Evolutionary conservation across 2,888 invertebrate genomes (phyloP), one percentile per base, ranked within the genome.

Genomic region (Andrena haemorrhoa): DNA sequence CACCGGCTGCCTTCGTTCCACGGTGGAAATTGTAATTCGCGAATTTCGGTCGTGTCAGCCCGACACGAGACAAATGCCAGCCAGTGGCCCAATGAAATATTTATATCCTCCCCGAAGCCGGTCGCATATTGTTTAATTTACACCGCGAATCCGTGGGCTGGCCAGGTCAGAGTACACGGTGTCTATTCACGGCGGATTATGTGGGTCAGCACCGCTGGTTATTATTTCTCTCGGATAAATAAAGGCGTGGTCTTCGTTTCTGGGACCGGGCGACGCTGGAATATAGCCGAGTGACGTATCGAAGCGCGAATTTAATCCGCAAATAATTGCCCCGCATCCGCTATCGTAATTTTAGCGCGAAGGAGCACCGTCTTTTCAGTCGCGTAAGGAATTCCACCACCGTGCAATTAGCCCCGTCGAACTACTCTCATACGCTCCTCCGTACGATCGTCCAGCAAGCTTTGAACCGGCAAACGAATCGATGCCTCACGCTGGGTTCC

Each of bases 121-220:
- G 35, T 53, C 76, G 69, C 70, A 71, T 76, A 78, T 65, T 71
- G 73, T 79, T 76, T 75, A 84, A 86, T 83, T 84, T 80, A 80
- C 73, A 72, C 63, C 51, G 56, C 10, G 20, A 23, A 58, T 65
- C 31, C 33, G 23, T 33, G n/a, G 33, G 16, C 49, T 23, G 26
- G 6, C 33, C 16, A n/a, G 69, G 75, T 79, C 75, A 65, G 70
- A 64, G 70, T 49, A 61, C 65, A 81, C 51, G 53, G 58, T 23
- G 56, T 72, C 61, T 75, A 74, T 79, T 79, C 61, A 26, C 60
- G 69, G 56, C n/a, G 29, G 56, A 69, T 20, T 70, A 75, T 75
- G 60, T 56, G 35, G 70, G 79, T 79, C 83, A 79, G 49, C 69
- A 51, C 58, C 33, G 33, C 20, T 8, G 58, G 51, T 70, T 73